Base-by-base conservation (phyloP, 2,888 invertebrate species). In the Azorinus chamasolen region DNA sequence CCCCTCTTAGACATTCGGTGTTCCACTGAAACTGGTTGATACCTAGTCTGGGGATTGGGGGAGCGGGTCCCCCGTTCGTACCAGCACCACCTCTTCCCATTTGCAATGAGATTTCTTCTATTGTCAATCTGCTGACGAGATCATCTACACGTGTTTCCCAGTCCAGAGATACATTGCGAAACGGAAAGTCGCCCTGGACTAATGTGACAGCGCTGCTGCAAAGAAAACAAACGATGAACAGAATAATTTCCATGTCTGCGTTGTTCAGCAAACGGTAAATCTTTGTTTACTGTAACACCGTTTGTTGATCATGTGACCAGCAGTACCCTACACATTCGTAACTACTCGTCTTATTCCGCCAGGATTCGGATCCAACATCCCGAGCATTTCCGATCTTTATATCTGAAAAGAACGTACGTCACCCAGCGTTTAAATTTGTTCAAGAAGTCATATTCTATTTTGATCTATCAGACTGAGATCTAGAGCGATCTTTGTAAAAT, bases 1-100 rank as follows among this genome's bases (percentile, higher is more conserved):
- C 90, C 2, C 91, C 91, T 10, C 90, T 69, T 16, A 91, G 79
- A 79, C 91, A 91, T 70, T 91, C 91, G 0, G 90, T 87, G 53
- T 88, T 87, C 90, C 90, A 91, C 18, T 83, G 82, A 69, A 89
- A 90, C 0, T 88, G 88, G 22, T 74, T 71, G 16, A 91, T 85
- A 10, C 88, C 87, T 14, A 91, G 84, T 32, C 90, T 82, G 1
- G 75, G 54, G 43, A 91, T 88, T 3, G 86, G 83, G 22, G 90
- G 89, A n/a, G 90, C 87, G 1, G 88, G 87, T 14, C 87, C 86
- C 12, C 87, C 86, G 18, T 77, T 86, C 5, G 70, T 25, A 6
- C 51, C 53, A 0, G 48, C 63, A 10, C 63, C 63, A 37, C 68
- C 76, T 22, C 65, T 50, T 24, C 69, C 72, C 65, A 78, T 73